These are phyloP conservation scores for Odontophorus gujanensis DNA, from an alignment of 2,113 vertebrate genomes.

Conservation along the genomic window DNA sequence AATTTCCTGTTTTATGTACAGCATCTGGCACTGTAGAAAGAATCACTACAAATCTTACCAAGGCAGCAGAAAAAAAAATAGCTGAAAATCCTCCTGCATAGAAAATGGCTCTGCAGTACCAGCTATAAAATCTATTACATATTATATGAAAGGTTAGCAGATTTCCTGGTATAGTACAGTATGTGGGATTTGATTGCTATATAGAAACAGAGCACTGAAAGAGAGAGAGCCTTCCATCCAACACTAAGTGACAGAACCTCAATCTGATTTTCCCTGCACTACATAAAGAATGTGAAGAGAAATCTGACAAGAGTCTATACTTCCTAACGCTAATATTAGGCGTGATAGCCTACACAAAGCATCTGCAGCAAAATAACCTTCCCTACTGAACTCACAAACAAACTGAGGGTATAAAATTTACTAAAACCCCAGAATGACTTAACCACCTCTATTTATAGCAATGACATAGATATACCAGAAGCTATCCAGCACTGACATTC, in stretches of 20 bases:
- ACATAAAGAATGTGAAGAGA: conserved; percentile 14
- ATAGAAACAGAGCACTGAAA: background rate
- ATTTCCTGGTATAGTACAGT: conserved; percentile 26
- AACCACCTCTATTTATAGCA: background rate
- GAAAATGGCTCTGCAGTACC: background rate
- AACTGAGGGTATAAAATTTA: background rate
- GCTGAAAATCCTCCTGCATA: conserved; percentile 2
- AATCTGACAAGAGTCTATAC: background rate
- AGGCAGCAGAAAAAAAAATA: conserved; percentile 52
- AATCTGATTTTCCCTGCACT: background rate
- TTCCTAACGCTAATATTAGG: background rate
- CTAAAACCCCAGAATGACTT: background rate
- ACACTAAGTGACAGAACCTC: background rate
- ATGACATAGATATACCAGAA: background rate
- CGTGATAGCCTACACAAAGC: conserved; percentile 16
- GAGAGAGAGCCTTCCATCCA: background rate
- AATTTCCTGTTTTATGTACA: conserved; percentile 29
- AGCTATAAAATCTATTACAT: conserved; percentile 1
- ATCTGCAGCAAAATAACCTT: conserved; percentile 20
- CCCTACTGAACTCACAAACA: background rate
- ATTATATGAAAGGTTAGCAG: conserved; percentile 18
- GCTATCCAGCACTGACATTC: background rate
- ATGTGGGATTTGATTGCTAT: conserved; percentile 5
- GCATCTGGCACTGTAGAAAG: conserved; percentile 17
- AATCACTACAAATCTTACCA: conserved; percentile 7